A percentile compares a stretch with the other conserved stretches of the same genome.
Conservation (phyloP, 2,113 vertebrate species). For the Hippocampus comes region DNA sequence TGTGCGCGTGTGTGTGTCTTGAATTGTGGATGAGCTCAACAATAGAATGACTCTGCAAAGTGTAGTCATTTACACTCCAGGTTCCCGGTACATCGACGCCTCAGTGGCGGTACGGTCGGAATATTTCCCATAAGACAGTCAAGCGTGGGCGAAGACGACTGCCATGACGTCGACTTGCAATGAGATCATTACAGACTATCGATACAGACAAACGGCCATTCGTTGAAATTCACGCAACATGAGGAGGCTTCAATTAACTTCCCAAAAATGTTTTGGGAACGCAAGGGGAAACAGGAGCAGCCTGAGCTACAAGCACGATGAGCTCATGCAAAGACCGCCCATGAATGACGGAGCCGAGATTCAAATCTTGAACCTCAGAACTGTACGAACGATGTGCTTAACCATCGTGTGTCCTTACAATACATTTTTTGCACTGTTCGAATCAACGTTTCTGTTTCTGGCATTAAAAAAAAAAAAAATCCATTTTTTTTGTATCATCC, state of each 20-base stretch:
- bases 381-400: no score
- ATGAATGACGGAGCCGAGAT: no score
- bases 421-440: background rate
- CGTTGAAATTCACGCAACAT: no score
- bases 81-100: background rate
- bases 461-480: background rate
- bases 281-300: no score
- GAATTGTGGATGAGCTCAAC: background rate
- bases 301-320: no score
- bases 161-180: background rate
- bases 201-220: no score
- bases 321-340: no score
- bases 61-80: background rate
- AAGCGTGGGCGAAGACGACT: background rate
- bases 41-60: background rate
- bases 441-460: background rate
- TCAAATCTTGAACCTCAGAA: no score
- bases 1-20: slow-evolving; percentile 4
- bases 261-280: no score
- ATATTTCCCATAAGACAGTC: background rate
- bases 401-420: background rate
- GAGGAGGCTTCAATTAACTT: no score
- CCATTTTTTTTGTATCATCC: no score
- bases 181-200: background rate
- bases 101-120: background rate